Conservation (phyloP, 1,140 invertebrate species). For the Dreissena rostriformis region DNA sequence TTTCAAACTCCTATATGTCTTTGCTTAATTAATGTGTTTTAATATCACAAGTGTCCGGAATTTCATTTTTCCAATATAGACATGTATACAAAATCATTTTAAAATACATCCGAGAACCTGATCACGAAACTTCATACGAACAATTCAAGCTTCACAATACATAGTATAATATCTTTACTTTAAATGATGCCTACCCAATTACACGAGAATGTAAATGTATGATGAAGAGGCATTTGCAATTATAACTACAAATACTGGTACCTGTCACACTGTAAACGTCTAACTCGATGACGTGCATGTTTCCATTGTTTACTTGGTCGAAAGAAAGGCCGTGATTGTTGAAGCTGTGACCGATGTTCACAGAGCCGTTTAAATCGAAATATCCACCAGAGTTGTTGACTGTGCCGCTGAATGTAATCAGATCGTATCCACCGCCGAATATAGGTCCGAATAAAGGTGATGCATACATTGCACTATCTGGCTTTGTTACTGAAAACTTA, state of each 20-base stretch:
- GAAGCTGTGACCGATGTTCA: neutral
- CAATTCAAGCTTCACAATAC: too few species aligned
- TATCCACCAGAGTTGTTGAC: neutral
- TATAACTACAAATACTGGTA: neutral
- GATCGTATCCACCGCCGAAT: slow-evolving; percentile 49
- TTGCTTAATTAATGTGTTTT: too few species aligned
- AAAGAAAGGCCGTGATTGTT: neutral
- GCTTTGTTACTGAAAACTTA: slow-evolving; percentile 28
- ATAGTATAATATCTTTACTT: too few species aligned
- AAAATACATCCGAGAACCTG: too few species aligned
- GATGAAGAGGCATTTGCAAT: too few species aligned
- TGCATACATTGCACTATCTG: neutral
- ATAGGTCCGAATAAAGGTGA: slow-evolving; percentile 14
- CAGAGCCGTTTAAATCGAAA: neutral
- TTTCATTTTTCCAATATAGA: too few species aligned
- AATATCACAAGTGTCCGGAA: too few species aligned
- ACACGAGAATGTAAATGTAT: too few species aligned
- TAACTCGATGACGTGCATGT: neutral
- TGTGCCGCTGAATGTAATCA: slow-evolving; percentile 20
- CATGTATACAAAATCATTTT: too few species aligned
- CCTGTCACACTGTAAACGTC: neutral
- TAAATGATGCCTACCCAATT: too few species aligned
- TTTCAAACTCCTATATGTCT: too few species aligned
- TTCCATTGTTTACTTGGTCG: neutral
- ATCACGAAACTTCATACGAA: too few species aligned